These are phyloP conservation scores for Nebria ingens DNA, from an alignment of 1,140 invertebrate genomes.

Conservation along the genomic window DNA sequence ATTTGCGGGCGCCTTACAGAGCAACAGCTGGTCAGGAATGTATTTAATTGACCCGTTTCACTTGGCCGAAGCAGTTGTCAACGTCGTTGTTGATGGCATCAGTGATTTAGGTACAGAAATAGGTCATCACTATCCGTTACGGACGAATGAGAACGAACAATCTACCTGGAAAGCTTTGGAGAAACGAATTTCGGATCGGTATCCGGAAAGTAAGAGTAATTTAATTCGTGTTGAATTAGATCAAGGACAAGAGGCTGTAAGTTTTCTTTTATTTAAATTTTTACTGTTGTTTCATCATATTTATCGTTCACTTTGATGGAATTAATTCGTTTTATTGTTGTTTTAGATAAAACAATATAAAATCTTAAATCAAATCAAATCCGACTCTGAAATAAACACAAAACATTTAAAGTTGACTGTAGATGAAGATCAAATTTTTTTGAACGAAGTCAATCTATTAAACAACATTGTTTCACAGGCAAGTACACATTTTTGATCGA, in stretches of 20 bases:
- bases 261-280: conserved; percentile 16
- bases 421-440: conserved; percentile 53
- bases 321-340: conserved; percentile 23
- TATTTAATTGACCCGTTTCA: conserved; percentile 61
- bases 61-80: conserved; percentile 64
- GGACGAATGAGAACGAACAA: conserved; percentile 52
- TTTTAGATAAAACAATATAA: conserved; percentile 34
- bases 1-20: conserved; percentile 34
- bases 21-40: conserved; percentile 58
- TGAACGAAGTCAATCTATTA: conserved; percentile 51
- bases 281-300: neutral
- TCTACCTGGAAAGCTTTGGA: conserved; percentile 48
- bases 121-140: conserved; percentile 45
- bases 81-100: conserved; percentile 61
- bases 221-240: conserved; percentile 52
- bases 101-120: conserved; percentile 40
- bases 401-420: conserved; percentile 41
- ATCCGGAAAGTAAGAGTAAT: conserved; percentile 42
- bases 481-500: conserved; percentile 20
- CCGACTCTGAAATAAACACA: conserved; percentile 33
- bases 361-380: conserved; percentile 41
- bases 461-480: conserved; percentile 49
- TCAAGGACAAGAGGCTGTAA: conserved; percentile 52
- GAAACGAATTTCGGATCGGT: conserved; percentile 44
- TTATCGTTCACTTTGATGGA: neutral